Evolutionary conservation across 2,113 vertebrate species (phyloP).

Genomic region (Hymenochirus boettgeri): DNA sequence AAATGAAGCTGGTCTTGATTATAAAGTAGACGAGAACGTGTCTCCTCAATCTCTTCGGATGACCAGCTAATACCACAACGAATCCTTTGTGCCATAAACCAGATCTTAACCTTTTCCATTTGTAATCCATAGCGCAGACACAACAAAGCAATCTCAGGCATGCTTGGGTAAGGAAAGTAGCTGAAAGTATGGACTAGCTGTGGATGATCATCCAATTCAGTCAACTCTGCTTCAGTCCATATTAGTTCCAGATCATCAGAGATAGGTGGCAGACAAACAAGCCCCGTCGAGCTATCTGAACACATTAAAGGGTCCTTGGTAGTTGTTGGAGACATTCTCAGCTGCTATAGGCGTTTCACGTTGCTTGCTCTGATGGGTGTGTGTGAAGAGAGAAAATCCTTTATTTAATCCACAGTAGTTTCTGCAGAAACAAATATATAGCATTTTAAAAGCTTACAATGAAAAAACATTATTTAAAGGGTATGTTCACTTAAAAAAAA

Average conservation of each 20-base stretch:
- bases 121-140: slow-evolving; percentile 72
- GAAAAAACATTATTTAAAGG: too few species aligned
- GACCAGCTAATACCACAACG: slow-evolving; percentile 90
- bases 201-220: slow-evolving; percentile 76
- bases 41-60: slow-evolving; percentile 86
- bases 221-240: slow-evolving; percentile 82
- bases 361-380: too few species aligned
- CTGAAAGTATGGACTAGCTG: slow-evolving; percentile 82
- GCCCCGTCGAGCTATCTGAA: slow-evolving; percentile 42
- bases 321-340: slow-evolving; percentile 41
- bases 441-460: too few species aligned
- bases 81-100: slow-evolving; percentile 89
- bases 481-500: too few species aligned
- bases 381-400: not conserved
- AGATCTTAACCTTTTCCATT: slow-evolving; percentile 85
- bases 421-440: not conserved
- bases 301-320: slow-evolving; percentile 53
- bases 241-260: slow-evolving; percentile 82
- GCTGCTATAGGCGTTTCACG: too few species aligned
- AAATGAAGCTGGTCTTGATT: slow-evolving; percentile 59
- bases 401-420: not conserved
- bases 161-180: slow-evolving; percentile 82
- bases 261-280: slow-evolving; percentile 78
- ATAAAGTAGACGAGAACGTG: slow-evolving; percentile 61
- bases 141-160: slow-evolving; percentile 72